Evolutionary conservation across 2,113 vertebrate genomes (phyloP), one percentile per base, ranked within the genome.

Genomic region (Rhagologus leucostigma): DNA sequence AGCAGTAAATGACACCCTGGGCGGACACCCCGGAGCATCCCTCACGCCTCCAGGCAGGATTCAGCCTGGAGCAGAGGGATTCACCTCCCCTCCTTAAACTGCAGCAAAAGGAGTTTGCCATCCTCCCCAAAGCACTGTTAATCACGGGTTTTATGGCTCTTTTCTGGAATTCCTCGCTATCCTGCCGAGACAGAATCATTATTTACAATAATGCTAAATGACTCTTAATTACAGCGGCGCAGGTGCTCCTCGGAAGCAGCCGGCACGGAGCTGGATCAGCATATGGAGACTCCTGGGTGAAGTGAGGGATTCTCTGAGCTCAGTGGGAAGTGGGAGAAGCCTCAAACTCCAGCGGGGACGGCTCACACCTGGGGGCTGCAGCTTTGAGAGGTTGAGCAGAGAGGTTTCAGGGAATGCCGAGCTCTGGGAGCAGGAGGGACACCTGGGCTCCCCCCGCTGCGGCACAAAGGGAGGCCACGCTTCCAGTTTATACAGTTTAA

Each of bases 401-500:
- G 56, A 35, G 29, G 9, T 37, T 76, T 39, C 4, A 1, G 57
- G 81, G 64, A 55, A 42, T 26, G 80, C 44, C 1, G 6, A 60
- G 79, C 64, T 59, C 37, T 4, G 26, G 70, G 26, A 55, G 35
- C 0, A 16, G 68, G 53, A n/a, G 81, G 57, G 68, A 57, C 52
- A 6, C 15, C 46, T 13, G 7, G 35, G 80, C 41, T 13, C 1
- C 74, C 73, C 4, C 4, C 50, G n/a, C 49, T 7, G 87, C 75
- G 37, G 69, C 80, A 93, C 94, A 96, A 84, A 97, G 94, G 74
- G 83, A 97, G 87, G 90, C 94, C 94, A 96, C 16, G 50, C 96
- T 90, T 97, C 97, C 97, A 97, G 97, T 97, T 97, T 96, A 97
- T 97, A 96, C 69, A 97, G 95, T 97, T 97, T 97, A 97, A 97